Evolutionary conservation across 1,140 invertebrate genomes (phyloP).

Genomic region (Saccostrea cuccullata): DNA sequence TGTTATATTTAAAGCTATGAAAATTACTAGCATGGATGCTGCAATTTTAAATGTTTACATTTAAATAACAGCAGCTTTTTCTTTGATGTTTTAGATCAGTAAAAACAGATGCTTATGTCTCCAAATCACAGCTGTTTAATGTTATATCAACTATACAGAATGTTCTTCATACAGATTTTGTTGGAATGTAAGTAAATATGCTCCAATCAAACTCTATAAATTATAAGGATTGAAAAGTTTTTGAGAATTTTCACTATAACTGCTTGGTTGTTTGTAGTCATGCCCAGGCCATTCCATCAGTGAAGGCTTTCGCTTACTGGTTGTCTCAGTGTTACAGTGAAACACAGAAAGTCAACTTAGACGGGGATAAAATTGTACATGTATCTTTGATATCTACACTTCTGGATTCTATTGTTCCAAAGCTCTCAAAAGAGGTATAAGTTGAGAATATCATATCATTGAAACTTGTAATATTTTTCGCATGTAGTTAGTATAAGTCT

Average conservation of each 20-base stretch:
- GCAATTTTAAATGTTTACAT: no score
- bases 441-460: no score
- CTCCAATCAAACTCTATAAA: not conserved
- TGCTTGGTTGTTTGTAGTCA: constrained; percentile 79
- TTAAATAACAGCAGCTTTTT: no score
- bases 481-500: no score
- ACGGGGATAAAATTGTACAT: constrained; percentile 71
- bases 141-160: constrained; percentile 76
- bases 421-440: constrained; percentile 76
- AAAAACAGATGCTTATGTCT: constrained; percentile 77
- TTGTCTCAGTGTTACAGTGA: constrained; percentile 76
- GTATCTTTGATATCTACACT: constrained; percentile 72
- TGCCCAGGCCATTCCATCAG: constrained; percentile 84
- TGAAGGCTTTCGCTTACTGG: constrained; percentile 86
- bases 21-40: no score
- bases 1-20: no score
- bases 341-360: constrained; percentile 66
- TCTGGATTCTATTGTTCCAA: constrained; percentile 69
- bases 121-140: constrained; percentile 78
- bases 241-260: not conserved
- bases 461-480: no score
- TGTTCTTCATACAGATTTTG: constrained; percentile 79
- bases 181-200: constrained; percentile 79
- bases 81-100: constrained; percentile 74
- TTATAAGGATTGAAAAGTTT: not conserved